These are phyloP conservation scores for Vanessa tameamea DNA, from an alignment of 1,140 invertebrate species.

Conservation along the genomic window DNA sequence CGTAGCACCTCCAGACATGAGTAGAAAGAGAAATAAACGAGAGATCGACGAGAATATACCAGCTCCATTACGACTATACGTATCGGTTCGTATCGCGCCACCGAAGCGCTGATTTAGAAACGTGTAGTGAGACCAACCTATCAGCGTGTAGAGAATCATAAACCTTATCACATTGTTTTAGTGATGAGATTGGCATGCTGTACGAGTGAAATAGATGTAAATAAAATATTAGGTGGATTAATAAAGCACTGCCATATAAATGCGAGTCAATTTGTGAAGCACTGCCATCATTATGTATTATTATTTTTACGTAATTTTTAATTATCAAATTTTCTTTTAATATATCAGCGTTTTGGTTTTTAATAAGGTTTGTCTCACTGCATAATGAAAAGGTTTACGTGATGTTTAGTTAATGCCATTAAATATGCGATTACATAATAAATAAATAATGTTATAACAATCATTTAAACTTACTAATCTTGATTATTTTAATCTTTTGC, in stretches of 20 bases:
- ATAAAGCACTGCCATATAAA: slow-evolving; percentile 40
- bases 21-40: slow-evolving; percentile 29
- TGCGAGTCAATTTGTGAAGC: slow-evolving; percentile 31
- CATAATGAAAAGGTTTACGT: slow-evolving; percentile 21
- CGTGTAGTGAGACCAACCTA: slow-evolving; percentile 26
- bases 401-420: slow-evolving; percentile 28
- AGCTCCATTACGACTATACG: slow-evolving; percentile 65
- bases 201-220: slow-evolving; percentile 1
- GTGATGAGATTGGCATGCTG: slow-evolving; percentile 1
- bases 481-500: not conserved
- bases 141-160: not conserved
- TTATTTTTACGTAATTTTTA: slow-evolving; percentile 19
- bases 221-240: not conserved
- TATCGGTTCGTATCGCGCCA: slow-evolving; percentile 62
- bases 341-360: slow-evolving; percentile 3
- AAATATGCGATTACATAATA: slow-evolving; percentile 29
- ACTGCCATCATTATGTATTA: slow-evolving; percentile 36
- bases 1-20: slow-evolving; percentile 42
- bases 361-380: slow-evolving; percentile 43
- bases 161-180: not conserved
- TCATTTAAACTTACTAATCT: not conserved
- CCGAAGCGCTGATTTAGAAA: slow-evolving; percentile 38
- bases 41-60: slow-evolving; percentile 42
- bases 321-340: not conserved
- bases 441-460: not conserved